These are phyloP conservation scores for Coptodon bakossiorum DNA, from an alignment of 2,113 vertebrate genomes.

Conservation along the genomic window DNA sequence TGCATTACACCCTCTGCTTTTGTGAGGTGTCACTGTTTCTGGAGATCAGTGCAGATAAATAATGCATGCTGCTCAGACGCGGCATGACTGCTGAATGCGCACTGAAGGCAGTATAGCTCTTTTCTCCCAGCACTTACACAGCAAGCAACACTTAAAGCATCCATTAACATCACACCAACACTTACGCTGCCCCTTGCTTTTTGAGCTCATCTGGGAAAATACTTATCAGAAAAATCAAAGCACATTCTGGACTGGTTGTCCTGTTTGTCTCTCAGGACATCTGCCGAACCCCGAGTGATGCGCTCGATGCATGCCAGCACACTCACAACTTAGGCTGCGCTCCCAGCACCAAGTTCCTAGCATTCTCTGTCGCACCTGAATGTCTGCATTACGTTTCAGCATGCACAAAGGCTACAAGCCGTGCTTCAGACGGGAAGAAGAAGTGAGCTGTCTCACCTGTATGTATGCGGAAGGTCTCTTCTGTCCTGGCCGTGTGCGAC, in stretches of 20 bases:
- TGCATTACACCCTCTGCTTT: background rate
- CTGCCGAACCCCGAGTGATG: background rate
- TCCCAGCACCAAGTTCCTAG: background rate
- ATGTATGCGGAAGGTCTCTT: background rate
- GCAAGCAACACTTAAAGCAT: background rate
- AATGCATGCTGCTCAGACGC: conserved; percentile 39
- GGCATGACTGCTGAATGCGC: conserved; percentile 35
- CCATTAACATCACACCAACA: background rate
- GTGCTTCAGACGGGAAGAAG: background rate
- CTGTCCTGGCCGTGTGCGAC: conserved; percentile 6
- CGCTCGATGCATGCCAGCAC: conserved; percentile 13
- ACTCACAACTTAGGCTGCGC: conserved; percentile 3
- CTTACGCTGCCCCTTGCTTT: background rate
- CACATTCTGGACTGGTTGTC: background rate
- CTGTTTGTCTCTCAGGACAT: background rate
- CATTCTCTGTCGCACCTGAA: background rate
- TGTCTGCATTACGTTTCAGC: background rate
- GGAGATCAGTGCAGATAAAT: conserved; percentile 52
- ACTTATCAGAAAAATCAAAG: background rate
- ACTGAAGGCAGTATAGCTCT: background rate
- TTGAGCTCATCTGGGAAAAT: background rate
- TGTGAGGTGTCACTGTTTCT: conserved; percentile 33
- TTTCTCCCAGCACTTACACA: background rate
- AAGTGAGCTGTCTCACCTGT: conserved; percentile 37
- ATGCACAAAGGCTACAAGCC: background rate